Base-by-base conservation (phyloP, 2,113 vertebrate genomes). In the Aphelocoma coerulescens region DNA sequence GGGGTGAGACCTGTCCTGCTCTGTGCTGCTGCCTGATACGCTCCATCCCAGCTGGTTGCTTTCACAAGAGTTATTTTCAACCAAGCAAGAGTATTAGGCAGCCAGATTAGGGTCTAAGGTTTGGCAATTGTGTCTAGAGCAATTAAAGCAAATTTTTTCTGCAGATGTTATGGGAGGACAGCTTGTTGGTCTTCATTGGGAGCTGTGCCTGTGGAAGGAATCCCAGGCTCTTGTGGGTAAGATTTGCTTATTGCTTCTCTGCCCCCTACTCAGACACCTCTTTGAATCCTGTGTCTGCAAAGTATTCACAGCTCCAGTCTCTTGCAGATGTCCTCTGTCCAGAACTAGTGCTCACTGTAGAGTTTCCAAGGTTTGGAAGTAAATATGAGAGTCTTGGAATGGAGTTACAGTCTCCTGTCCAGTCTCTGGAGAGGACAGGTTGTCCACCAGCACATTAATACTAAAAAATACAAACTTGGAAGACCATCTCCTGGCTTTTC, bases 81-180 rank as follows among this genome's bases (percentile, higher is more conserved):
- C 52, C 48, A 55, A 89, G 58, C 39, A 85, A 82, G 68, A 74
- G n/a, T 85, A 85, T 93, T 87, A 96, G 66, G 81, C 87, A 75
- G 93, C 81, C 87, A 85, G 90, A 93, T 94, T 88, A 87, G 65
- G 39, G 77, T 74, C 85, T 90, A 90, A 85, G 65, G 48, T 88
- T 95, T 93, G 78, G 69, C 78, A 90, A 39, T 85, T 81, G 71
- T 79, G 89, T 59, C 77, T 91, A 78, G 48, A 96, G 81, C 96
- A 96, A 89, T 94, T 95, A 96, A 84, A 94, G 74, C 85, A 95
- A 94, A 93, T 96, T 93, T 43, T 33, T 65, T 78, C 74, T 93
- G 77, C 81, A 84, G 81, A 93, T 89, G 73, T 95, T 93, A 89
- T 0, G 13, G 51, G 65, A 52, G 39, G 94, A 33, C 11, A 26